A percentile compares a stretch with the other conserved stretches of the same genome.
Evolutionary conservation across 2,113 vertebrate genomes (phyloP).

Genomic region (Aptenodytes forsteri): DNA sequence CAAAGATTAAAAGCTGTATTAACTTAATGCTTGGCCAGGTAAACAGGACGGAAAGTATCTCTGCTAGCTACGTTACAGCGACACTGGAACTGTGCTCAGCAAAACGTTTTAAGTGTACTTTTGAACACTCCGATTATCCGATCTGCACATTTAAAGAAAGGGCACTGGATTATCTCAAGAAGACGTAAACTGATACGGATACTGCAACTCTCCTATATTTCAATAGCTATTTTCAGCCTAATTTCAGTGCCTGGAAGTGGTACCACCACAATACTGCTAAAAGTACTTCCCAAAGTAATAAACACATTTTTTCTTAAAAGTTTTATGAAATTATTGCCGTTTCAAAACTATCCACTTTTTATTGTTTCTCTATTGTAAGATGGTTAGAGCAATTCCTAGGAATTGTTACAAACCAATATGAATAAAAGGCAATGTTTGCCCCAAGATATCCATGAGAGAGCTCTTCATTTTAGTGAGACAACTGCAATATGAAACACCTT

Average conservation of each 20-base stretch:
- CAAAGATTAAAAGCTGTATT: neutral
- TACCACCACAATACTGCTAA: neutral
- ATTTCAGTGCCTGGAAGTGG: neutral
- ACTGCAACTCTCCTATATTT: neutral
- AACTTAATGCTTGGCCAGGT: neutral
- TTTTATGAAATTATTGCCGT: neutral
- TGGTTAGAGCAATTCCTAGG: neutral
- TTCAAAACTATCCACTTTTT: neutral
- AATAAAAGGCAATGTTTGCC: neutral
- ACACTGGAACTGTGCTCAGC: neutral
- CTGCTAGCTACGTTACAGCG: neutral
- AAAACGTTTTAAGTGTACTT: neutral
- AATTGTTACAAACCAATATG: neutral
- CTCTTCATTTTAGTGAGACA: neutral
- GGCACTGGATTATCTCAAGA: neutral
- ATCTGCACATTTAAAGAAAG: neutral
- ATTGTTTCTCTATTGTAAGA: neutral
- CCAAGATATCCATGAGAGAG: neutral
- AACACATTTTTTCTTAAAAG: neutral
- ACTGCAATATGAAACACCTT: neutral
- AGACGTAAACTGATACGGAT: fast-evolving
- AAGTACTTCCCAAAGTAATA: neutral
- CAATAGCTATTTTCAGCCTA: neutral
- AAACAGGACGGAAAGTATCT: neutral
- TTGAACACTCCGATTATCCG: neutral